Percentiles rank a stretch among this genome's conserved stretches.
These are phyloP conservation scores for Pipistrellus pipistrellus DNA, from an alignment of 2,797 vertebrate species.

Conservation along the genomic window DNA sequence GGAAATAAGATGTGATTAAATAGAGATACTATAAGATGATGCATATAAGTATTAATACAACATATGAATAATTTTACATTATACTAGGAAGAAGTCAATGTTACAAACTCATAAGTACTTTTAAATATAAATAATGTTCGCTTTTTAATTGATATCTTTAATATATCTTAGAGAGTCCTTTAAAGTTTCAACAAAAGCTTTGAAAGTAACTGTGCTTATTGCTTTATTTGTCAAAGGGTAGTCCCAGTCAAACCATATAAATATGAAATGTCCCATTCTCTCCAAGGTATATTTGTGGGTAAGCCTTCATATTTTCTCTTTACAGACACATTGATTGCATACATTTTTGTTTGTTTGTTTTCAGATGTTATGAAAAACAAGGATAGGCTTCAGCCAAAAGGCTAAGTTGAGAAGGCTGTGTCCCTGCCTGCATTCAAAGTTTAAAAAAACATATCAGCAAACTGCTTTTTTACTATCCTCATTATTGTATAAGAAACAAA, in stretches of 20 bases:
- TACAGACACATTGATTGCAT: not conserved
- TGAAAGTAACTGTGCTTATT: not conserved
- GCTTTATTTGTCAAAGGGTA: not conserved
- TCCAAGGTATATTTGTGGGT: not conserved
- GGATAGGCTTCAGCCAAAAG: not conserved
- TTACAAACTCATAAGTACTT: not conserved
- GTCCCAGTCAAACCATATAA: not conserved
- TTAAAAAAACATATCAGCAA: not conserved
- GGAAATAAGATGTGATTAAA: not conserved
- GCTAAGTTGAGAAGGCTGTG: not conserved
- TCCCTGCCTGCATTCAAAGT: not conserved
- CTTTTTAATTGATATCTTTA: not conserved
- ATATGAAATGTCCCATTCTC: not conserved
- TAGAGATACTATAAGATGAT: not conserved
- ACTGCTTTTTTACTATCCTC: not conserved
- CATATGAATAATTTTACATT: constrained; percentile 7
- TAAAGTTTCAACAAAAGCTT: not conserved
- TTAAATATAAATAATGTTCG: not conserved
- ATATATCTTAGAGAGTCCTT: not conserved
- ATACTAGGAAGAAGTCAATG: not conserved
- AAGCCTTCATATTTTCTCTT: not conserved
- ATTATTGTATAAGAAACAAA: not conserved
- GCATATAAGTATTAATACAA: not conserved
- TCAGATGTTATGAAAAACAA: not conserved
- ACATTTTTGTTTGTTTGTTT: not conserved